A percentile compares a stretch with the other conserved stretches of the same genome.
Evolutionary conservation across 2,797 vertebrate genomes (phyloP).

Genomic region (Menidia menidia): DNA sequence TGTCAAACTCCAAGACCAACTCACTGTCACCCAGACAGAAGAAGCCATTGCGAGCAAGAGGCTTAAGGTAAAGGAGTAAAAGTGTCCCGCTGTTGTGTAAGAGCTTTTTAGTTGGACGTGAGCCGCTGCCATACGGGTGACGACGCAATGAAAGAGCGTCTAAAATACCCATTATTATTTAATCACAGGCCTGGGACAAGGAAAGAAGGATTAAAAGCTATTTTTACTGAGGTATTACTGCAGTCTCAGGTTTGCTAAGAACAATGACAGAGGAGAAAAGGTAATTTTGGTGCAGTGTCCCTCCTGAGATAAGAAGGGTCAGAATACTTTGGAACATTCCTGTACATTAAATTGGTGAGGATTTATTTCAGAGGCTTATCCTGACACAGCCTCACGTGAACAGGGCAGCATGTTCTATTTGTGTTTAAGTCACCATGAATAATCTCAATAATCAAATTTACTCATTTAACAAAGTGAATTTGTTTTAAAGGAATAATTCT

Average conservation of each 20-base stretch:
- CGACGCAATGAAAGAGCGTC: slow-evolving; percentile 38
- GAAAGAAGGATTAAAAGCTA: slow-evolving; percentile 72
- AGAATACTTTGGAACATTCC: slow-evolving; percentile 58
- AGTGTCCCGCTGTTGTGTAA: slow-evolving; percentile 45
- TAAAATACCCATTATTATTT: slow-evolving; percentile 74
- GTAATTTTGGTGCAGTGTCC: slow-evolving; percentile 65
- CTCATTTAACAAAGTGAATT: neutral
- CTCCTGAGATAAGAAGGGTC: slow-evolving; percentile 52
- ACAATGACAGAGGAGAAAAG: slow-evolving; percentile 70
- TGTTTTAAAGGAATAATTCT: neutral
- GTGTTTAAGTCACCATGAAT: neutral
- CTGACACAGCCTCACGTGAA: slow-evolving; percentile 31
- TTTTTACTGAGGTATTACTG: slow-evolving; percentile 70
- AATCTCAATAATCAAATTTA: slow-evolving; percentile 3
- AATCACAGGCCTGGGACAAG: slow-evolving; percentile 66
- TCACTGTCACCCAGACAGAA: slow-evolving; percentile 61
- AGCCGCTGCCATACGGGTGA: slow-evolving; percentile 44
- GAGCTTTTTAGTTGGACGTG: slow-evolving; percentile 20
- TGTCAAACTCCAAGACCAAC: slow-evolving; percentile 76
- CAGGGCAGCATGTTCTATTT: slow-evolving; percentile 4
- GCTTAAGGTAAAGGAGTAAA: slow-evolving; percentile 75
- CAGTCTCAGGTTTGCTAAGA: slow-evolving; percentile 69
- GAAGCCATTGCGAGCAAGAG: slow-evolving; percentile 77
- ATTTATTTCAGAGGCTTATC: slow-evolving; percentile 56
- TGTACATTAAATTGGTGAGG: slow-evolving; percentile 45